Percentiles rank a stretch among this genome's conserved stretches.
Conservation (phyloP, 64 coral and sea anemone genomes). For the Acropora yongei region DNA sequence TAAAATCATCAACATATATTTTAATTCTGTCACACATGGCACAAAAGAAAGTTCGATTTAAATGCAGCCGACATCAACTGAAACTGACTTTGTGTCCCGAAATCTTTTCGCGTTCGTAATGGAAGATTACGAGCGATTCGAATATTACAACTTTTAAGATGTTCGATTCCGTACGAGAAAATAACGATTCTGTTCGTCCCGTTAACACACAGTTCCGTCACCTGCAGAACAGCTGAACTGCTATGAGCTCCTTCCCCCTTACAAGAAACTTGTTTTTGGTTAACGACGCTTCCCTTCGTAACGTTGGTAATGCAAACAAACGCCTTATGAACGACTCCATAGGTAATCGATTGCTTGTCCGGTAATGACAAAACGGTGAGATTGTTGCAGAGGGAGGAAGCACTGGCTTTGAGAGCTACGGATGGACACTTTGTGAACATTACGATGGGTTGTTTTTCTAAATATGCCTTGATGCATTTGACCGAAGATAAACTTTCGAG, state of each 20-base stretch:
- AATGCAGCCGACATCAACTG: neutral
- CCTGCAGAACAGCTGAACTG: constrained; percentile 89
- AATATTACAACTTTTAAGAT: neutral
- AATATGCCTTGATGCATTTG: neutral
- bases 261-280: constrained; percentile 81
- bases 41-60: neutral
- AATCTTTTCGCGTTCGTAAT: neutral
- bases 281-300: constrained; percentile 73
- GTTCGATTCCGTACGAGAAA: neutral
- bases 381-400: constrained; percentile 86
- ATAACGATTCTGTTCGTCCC: neutral
- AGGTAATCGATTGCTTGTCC: constrained; percentile 76
- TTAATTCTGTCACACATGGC: too few relatives aligned
- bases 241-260: constrained; percentile 94
- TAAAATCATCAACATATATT: constrained; percentile 4
- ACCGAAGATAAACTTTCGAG: neutral
- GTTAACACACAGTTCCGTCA: neutral
- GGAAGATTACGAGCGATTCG: neutral
- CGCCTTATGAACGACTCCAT: constrained; percentile 90
- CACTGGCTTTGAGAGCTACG: constrained; percentile 79
- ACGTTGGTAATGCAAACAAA: constrained; percentile 96
- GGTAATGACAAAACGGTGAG: constrained; percentile 69
- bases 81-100: neutral
- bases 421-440: constrained; percentile 79
- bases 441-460: neutral